Base-by-base conservation (phyloP, 2,888 invertebrate species). In the Myopa testacea region DNA sequence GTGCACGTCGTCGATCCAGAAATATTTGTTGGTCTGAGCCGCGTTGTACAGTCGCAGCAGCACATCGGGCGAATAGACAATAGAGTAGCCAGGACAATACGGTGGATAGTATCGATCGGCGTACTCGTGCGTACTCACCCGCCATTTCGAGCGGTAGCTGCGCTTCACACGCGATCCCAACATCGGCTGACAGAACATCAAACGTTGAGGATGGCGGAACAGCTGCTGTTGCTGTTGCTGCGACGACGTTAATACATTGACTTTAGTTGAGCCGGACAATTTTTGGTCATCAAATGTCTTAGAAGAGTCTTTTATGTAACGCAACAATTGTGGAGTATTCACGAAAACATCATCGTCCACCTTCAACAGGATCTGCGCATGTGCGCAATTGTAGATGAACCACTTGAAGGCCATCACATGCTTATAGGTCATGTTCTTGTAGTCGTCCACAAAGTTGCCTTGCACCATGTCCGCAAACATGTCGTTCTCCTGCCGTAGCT, bases 1-100 rank as follows among this genome's bases (percentile, higher is more conserved):
- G 84, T 94, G 94, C 62, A 94, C 94, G 86, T 95, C 95, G 86
- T 95, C 95, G 72, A 95, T 93, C 95, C 95, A 95, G 89, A 95
- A 95, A 86, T 93, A 95, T 1, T 91, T 92, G 4, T 91, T 88
- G 12, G 87, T 89, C 83, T 93, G 92, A 0, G 93, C 93, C 69
- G 91, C 91, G 74, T 89, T 89, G 74, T 93, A 92, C 16, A 93
- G 87, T 38, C 90, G 88, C 78, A 90, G 90, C 34, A 91, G 91
- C 52, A 92, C 91, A 84, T 93, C 93, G 60, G 91, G 90, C 0
- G 93, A 93, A 84, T 93, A 93, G 8, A 94, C 88, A 78, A 94
- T 92, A 0, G 92, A 92, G 91, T 92, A 93, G 45, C 95, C 95
- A 45, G 93, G 92, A 88, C 95, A 95, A 85, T 95, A 95, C 1